A percentile compares a stretch with the other conserved stretches of the same genome.
phyloP scores from a whole-genome alignment of 2,113 vertebrate genomes.

The Thymallus thymallus region DNA sequence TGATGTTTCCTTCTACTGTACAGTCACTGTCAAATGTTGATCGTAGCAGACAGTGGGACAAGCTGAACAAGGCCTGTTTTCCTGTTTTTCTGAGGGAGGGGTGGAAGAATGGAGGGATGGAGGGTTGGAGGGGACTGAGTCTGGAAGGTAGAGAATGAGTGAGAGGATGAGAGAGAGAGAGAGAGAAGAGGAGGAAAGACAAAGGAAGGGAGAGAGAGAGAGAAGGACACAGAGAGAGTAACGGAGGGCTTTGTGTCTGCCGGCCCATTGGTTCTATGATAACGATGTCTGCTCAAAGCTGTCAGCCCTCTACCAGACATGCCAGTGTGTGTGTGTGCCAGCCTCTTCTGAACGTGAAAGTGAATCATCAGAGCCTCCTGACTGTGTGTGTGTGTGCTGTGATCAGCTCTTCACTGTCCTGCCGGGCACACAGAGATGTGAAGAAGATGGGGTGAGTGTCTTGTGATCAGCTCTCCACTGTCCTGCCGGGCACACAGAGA shows the following conservation, averaged over 20 bases:
- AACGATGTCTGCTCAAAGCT: neutral
- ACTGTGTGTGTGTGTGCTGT: no score
- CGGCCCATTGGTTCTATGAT: neutral
- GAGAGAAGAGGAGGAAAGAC: neutral
- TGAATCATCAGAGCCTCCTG: no score
- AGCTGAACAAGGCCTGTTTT: no score
- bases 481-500: neutral
- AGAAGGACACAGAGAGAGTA: neutral
- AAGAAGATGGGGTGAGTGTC: neutral
- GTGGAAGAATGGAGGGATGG: neutral
- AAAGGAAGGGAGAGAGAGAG: neutral
- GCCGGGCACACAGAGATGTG: no score
- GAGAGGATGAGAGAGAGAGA: no score
- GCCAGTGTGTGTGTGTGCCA: neutral
- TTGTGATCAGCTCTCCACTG: neutral
- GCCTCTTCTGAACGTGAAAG: no score
- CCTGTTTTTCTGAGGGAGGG: neutral
- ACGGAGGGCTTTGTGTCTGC: neutral
- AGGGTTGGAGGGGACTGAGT: no score
- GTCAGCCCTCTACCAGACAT: neutral
- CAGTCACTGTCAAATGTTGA: no score
- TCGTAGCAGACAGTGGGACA: no score
- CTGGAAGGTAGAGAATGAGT: no score
- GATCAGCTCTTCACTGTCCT: no score
- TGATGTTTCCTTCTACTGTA: no score